Percentiles rank a stretch among this genome's conserved stretches.
Evolutionary conservation across 1,140 invertebrate species (phyloP).

Genomic region (Cylas formicarius): DNA sequence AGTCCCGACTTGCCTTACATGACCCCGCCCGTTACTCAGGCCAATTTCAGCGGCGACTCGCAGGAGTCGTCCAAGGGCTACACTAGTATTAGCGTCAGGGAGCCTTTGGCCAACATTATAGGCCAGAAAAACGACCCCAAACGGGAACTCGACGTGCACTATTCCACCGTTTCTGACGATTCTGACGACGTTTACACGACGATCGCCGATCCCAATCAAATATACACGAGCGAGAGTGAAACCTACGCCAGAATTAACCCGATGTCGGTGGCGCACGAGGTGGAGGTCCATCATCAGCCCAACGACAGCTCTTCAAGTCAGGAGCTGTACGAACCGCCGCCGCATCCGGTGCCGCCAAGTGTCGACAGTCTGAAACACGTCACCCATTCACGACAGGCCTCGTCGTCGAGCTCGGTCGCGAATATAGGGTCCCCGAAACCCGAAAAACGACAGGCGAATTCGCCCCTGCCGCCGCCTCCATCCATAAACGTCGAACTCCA

Average conservation of each 20-base stretch:
- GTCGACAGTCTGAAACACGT: constrained; percentile 54
- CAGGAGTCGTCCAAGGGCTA: constrained; percentile 70
- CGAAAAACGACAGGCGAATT: constrained; percentile 80
- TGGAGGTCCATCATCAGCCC: constrained; percentile 45
- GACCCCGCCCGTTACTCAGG: constrained; percentile 67
- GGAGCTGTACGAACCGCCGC: constrained; percentile 30
- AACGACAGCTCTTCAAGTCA: constrained; percentile 20
- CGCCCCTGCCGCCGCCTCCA: constrained; percentile 69
- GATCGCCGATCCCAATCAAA: constrained; percentile 68
- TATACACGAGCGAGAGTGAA: constrained; percentile 75
- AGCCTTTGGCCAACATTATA: constrained; percentile 71
- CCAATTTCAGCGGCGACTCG: constrained; percentile 76
- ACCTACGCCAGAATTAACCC: constrained; percentile 83
- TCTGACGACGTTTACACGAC: constrained; percentile 87
- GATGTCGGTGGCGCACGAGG: constrained; percentile 47
- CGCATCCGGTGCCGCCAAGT: constrained; percentile 51
- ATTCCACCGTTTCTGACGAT: constrained; percentile 77
- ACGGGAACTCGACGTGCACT: constrained; percentile 61
- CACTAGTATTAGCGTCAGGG: constrained; percentile 82
- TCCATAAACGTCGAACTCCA: constrained; percentile 21
- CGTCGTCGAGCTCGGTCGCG: constrained; percentile 68
- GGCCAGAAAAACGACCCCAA: constrained; percentile 46
- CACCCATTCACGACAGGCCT: constrained; percentile 65
- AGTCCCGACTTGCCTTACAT: constrained; percentile 84
- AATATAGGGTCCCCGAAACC: constrained; percentile 73